Evolutionary conservation across 2,888 invertebrate genomes (phyloP), one percentile per base, ranked within the genome.

Genomic region (Harpalus rufipes): DNA sequence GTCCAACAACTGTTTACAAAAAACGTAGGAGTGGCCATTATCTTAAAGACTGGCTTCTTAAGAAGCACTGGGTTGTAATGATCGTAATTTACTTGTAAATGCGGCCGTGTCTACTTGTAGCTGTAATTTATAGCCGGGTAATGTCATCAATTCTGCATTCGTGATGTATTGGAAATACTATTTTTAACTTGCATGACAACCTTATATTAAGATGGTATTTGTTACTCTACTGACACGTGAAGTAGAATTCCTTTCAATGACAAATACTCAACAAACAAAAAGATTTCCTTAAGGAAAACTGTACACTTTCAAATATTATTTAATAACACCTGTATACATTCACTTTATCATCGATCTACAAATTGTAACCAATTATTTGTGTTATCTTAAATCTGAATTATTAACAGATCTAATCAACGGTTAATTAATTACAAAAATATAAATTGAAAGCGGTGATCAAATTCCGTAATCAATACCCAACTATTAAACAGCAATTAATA

Each of bases 1-100:
- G 81, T 63, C 56, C 41, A 63, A 65, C 65, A 51, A 25, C 41
- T 80, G 80, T 59, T 59, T 61, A 80, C 80, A 81, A 81, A 81
- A 63, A 81, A 81, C 44, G 81, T 81, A n/a, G 81, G 81, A 58
- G 81, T 81, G 63, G 58, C 56, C 51, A 81, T 81, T 81, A 81
- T 81, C 81, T 81, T 63, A 65, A 81, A 81, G 44, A 58, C 51
- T 65, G 63, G 63, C 81, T 81, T 18, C 65, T 65, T 65, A 65
- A 41, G 81, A 65, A 81, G 81, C 63, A 65, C 41, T 51, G 41
- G 41, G 18, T 81, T 81, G 81, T 81, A 81, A 81, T 81, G 56
- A 51, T 65, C 44, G 65, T 81, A 81, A 81, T 81, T 81, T 81
- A 51, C 81, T 63, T 65, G 63, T 63, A 81, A 65, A 65, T 65